Conservation (phyloP, 2,888 invertebrate species). For the Oligia latruncula region DNA sequence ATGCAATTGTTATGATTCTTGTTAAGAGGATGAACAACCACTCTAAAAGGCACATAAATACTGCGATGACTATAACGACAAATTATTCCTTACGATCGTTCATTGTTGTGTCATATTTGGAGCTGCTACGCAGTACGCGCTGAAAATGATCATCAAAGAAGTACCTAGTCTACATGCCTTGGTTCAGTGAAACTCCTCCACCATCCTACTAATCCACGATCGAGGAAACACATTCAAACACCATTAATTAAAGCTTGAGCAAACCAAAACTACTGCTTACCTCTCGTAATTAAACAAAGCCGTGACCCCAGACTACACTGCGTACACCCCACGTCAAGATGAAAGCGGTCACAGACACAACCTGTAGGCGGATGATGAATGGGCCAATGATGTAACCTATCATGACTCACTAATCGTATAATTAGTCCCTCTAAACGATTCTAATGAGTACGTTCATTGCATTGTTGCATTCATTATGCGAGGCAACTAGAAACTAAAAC, state of each 20-base stretch:
- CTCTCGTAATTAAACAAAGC: slow-evolving; percentile 23
- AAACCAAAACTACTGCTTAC: background rate
- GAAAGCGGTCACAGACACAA: slow-evolving; percentile 49
- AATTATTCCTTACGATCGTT: slow-evolving; percentile 3
- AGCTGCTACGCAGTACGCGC: background rate
- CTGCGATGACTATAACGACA: background rate
- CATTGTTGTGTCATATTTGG: slow-evolving; percentile 30
- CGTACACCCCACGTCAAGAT: slow-evolving; percentile 58
- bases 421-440: slow-evolving; percentile 63
- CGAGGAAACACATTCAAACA: background rate
- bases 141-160: background rate
- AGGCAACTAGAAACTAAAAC: slow-evolving; percentile 10
- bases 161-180: background rate
- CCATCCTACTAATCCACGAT: background rate
- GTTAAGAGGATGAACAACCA: background rate
- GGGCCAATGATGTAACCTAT: slow-evolving; percentile 60
- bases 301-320: slow-evolving; percentile 50
- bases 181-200: too few species aligned
- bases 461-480: slow-evolving; percentile 37
- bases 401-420: slow-evolving; percentile 67
- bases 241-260: background rate
- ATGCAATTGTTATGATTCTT: background rate
- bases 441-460: slow-evolving; percentile 42
- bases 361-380: slow-evolving; percentile 67
- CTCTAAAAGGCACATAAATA: background rate